A percentile compares a stretch with the other conserved stretches of the same genome.
These are phyloP conservation scores for Quadroppia sp. DNA, from an alignment of 2,888 invertebrate species.

Conservation along the genomic window DNA sequence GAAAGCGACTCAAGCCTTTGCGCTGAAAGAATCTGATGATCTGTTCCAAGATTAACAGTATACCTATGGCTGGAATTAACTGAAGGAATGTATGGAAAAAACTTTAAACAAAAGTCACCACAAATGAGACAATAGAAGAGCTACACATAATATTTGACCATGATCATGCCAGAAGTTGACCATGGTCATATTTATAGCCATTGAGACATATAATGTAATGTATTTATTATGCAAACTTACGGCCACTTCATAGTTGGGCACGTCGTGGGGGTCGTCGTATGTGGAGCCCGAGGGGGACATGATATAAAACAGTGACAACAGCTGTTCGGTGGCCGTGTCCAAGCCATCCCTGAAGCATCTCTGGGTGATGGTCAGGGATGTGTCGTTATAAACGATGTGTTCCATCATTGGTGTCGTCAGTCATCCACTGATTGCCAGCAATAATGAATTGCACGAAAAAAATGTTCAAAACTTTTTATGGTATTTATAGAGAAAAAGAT, in stretches of 20 bases:
- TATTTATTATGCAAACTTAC: too few species aligned
- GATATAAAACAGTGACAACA: neutral
- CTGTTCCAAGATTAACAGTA: conserved; percentile 16
- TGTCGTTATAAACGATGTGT: neutral
- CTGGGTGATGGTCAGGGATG: neutral
- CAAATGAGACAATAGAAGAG: too few species aligned
- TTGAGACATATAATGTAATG: too few species aligned
- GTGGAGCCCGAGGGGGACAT: neutral
- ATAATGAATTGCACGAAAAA: too few species aligned
- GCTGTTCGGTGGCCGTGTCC: neutral
- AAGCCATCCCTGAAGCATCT: neutral
- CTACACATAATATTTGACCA: too few species aligned
- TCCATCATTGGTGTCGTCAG: too few species aligned
- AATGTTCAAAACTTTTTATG: too few species aligned
- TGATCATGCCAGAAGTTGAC: too few species aligned
- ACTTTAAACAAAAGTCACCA: neutral
- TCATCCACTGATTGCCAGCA: too few species aligned
- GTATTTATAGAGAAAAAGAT: too few species aligned
- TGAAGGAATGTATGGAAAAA: neutral
- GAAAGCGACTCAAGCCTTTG: conserved; percentile 26
- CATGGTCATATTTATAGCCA: too few species aligned
- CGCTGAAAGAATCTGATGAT: conserved; percentile 22
- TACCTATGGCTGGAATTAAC: neutral
- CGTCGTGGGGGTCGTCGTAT: conserved; percentile 6
- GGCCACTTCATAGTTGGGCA: conserved; percentile 34